phyloP scores from a whole-genome alignment of 2,888 invertebrate genomes.

The Drosophila monieri region DNA sequence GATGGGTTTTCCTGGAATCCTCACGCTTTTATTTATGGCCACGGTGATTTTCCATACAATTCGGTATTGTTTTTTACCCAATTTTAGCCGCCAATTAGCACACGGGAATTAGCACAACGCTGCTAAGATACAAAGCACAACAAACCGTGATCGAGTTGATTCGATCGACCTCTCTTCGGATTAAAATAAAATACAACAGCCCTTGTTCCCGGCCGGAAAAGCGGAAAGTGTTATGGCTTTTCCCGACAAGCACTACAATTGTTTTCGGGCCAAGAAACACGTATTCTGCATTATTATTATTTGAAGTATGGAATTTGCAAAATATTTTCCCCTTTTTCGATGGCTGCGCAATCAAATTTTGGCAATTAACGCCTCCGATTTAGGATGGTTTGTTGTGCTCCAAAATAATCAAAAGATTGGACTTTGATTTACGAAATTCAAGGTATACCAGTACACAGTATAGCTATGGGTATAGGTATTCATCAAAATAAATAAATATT shows the following conservation, averaged over 20 bases:
- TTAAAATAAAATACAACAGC: not conserved
- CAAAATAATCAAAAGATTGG: conserved; percentile 15
- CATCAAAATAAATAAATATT: conserved; percentile 7
- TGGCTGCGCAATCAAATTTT: conserved; percentile 32
- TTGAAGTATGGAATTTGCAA: conserved; percentile 1
- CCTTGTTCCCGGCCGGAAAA: not conserved
- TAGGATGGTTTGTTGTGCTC: conserved; percentile 32
- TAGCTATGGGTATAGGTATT: not conserved
- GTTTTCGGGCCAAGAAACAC: not conserved
- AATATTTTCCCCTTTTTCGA: conserved; percentile 10
- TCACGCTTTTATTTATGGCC: conserved; percentile 23
- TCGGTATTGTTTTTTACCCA: conserved; percentile 42
- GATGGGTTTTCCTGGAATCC: conserved; percentile 39
- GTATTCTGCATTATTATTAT: not conserved
- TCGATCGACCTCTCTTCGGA: not conserved
- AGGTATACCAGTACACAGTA: not conserved
- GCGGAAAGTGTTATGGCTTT: not conserved
- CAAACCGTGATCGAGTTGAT: conserved; percentile 9
- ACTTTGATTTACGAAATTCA: conserved; percentile 31
- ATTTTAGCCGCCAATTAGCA: conserved; percentile 49
- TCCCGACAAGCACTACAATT: not conserved
- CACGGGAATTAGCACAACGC: conserved; percentile 23
- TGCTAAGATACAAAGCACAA: conserved; percentile 37
- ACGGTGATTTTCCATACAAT: conserved; percentile 53
- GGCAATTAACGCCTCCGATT: conserved; percentile 45